Conservation (phyloP, 2,888 invertebrate species). For the Mesodorylaimus sp. region DNA sequence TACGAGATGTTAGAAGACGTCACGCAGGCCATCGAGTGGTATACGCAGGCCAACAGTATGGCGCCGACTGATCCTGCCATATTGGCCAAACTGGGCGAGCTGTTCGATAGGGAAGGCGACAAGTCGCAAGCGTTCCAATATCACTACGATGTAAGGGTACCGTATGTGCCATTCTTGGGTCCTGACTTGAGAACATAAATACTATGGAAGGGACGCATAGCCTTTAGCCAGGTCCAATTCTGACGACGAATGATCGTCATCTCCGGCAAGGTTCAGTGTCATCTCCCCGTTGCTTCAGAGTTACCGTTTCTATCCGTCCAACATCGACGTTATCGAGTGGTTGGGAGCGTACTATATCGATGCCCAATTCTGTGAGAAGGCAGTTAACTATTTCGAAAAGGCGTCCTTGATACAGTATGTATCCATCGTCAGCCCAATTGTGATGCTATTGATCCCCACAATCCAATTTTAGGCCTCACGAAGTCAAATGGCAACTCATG, state of each 20-base stretch:
- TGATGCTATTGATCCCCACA: too few species aligned
- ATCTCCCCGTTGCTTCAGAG: conserved; percentile 38
- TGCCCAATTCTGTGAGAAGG: conserved; percentile 69
- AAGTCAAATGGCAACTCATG: conserved; percentile 65
- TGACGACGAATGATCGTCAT: too few species aligned
- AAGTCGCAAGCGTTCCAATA: conserved; percentile 70
- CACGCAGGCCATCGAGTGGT: conserved; percentile 41
- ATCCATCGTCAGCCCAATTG: neutral
- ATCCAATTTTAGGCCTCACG: conserved; percentile 44
- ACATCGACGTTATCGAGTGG: conserved; percentile 62
- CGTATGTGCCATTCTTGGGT: too few species aligned
- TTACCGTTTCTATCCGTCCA: conserved; percentile 50
- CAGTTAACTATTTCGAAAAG: conserved; percentile 58
- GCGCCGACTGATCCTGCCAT: conserved; percentile 74
- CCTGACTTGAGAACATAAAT: too few species aligned
- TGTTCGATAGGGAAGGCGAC: conserved; percentile 75
- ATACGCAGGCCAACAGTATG: conserved; percentile 57
- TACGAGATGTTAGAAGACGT: conserved; percentile 47
- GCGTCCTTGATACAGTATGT: conserved; percentile 48
- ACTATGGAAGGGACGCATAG: too few species aligned
- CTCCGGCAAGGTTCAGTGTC: too few species aligned
- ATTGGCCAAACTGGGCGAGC: conserved; percentile 65
- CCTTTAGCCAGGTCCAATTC: too few species aligned
- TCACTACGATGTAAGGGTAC: conserved; percentile 52
- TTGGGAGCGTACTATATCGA: conserved; percentile 72